Evolutionary conservation across 2,113 vertebrate genomes (phyloP), one percentile per base, ranked within the genome.

Genomic region (Vicugna pacos): DNA sequence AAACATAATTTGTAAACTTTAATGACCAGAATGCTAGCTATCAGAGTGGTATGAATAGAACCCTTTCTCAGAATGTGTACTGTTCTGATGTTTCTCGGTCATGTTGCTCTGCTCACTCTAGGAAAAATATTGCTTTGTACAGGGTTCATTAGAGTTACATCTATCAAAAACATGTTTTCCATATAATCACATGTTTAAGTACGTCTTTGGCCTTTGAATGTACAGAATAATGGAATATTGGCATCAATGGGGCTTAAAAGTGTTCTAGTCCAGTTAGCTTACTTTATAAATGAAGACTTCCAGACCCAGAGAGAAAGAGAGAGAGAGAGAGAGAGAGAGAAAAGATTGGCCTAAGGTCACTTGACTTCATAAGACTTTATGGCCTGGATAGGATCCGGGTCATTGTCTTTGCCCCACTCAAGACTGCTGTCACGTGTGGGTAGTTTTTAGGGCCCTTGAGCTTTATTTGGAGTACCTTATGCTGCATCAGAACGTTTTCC

Each of bases 1-100:
- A n/a, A 97, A 94, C 83, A 94, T 91, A 91, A 94, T 96, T 96
- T 97, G 77, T 91, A 89, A 98, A 97, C 5, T 62, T 56, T 80
- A 79, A 81, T 72, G 70, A 62, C 87, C 32, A 38, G 30, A 38
- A 16, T 35, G 8, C 77, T 94, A n/a, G 10, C 35, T 20, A 24
- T 81, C 30, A 92, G 32, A 93, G 52, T 56, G 72, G 50, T 69
- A 83, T 67, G 87, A 81, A 93, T 69, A 94, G 64, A 82, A 48
- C 48, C 30, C 26, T 76, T 96, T 79, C 87, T 92, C 83, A 84
- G 48, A 62, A 62, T 67, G 48, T 73, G 69, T 83, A 56, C 50
- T 72, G 20, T 69, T 93, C 50, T 42, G 35, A 58, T 94, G 30
- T 95, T 96, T 94, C 88, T 77, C 42, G 30, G 75, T 88, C 65